phyloP scores from a whole-genome alignment of 2,797 vertebrate species.

The Chelon auratus region DNA sequence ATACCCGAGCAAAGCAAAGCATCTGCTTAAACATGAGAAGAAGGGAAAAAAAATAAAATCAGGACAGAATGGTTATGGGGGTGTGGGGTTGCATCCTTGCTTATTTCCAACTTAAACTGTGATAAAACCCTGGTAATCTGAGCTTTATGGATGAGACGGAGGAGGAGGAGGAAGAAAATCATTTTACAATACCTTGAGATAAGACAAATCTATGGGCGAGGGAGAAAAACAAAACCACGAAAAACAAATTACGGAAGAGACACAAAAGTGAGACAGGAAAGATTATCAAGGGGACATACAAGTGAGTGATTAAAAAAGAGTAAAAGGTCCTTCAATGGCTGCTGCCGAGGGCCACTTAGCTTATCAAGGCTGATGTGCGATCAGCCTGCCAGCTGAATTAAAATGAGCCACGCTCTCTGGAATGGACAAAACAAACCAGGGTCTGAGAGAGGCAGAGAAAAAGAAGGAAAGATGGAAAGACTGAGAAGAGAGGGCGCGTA shows the following conservation, averaged over 20 bases:
- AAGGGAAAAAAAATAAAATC: slow-evolving; percentile 63
- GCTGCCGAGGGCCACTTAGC: slow-evolving; percentile 79
- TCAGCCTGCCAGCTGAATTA: slow-evolving; percentile 73
- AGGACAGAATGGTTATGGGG: slow-evolving; percentile 58
- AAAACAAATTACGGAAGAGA: slow-evolving; percentile 56
- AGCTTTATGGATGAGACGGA: slow-evolving; percentile 64
- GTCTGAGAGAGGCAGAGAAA: slow-evolving; percentile 54
- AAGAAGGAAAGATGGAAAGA: slow-evolving; percentile 46
- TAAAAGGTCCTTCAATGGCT: slow-evolving; percentile 68
- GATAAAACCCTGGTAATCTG: slow-evolving; percentile 76
- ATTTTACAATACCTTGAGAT: slow-evolving; percentile 63
- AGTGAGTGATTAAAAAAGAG: slow-evolving; percentile 69
- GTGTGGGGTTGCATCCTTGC: slow-evolving; percentile 45
- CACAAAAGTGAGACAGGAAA: slow-evolving; percentile 39
- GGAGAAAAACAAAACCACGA: slow-evolving; percentile 49
- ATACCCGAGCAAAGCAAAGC: slow-evolving; percentile 83
- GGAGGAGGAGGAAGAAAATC: slow-evolving; percentile 47
- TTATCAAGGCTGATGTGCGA: slow-evolving; percentile 76
- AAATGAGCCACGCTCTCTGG: slow-evolving; percentile 72
- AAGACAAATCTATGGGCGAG: slow-evolving; percentile 45
- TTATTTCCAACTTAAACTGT: slow-evolving; percentile 68
- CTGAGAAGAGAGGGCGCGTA: slow-evolving; percentile 40
- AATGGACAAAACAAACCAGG: slow-evolving; percentile 69
- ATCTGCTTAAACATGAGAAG: slow-evolving; percentile 84
- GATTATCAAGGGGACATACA: slow-evolving; percentile 63